Percentiles rank a stretch among this genome's conserved stretches.
Evolutionary conservation across 2,113 vertebrate species (phyloP).

Genomic region (Dasyornis broadbenti): DNA sequence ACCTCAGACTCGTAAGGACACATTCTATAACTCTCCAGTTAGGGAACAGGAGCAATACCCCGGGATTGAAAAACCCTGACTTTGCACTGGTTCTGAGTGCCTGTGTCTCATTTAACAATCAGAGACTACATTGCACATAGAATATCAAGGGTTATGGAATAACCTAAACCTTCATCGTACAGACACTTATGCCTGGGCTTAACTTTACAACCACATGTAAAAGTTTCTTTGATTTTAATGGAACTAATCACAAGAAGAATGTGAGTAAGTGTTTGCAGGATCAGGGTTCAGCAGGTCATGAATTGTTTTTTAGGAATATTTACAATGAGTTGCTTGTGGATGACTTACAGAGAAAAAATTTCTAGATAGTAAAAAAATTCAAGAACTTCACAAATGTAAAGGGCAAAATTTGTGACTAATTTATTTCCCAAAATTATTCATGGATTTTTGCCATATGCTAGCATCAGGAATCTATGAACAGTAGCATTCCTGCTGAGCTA

Average conservation of each 20-base stretch:
- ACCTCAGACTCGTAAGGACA: background rate
- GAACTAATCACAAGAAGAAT: slow-evolving; percentile 31
- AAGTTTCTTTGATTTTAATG: slow-evolving; percentile 28
- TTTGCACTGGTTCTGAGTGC: background rate
- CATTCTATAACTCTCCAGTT: background rate
- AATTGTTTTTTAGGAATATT: background rate
- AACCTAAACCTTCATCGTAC: background rate
- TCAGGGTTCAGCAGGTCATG: background rate
- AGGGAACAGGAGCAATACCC: background rate
- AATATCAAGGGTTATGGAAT: background rate
- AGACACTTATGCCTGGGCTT: background rate
- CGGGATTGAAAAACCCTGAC: background rate
- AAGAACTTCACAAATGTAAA: background rate
- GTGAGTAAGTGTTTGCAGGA: background rate
- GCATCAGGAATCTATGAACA: background rate
- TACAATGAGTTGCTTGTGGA: background rate
- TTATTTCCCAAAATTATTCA: background rate
- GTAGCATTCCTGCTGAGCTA: background rate
- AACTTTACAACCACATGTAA: slow-evolving; percentile 25
- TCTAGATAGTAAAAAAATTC: background rate
- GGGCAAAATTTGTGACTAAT: background rate
- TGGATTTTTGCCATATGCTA: background rate
- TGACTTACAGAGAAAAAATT: background rate
- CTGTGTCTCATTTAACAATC: background rate
- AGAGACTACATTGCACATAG: background rate